Conservation (phyloP, 2,797 vertebrate genomes). For the Takifugu rubripes region DNA sequence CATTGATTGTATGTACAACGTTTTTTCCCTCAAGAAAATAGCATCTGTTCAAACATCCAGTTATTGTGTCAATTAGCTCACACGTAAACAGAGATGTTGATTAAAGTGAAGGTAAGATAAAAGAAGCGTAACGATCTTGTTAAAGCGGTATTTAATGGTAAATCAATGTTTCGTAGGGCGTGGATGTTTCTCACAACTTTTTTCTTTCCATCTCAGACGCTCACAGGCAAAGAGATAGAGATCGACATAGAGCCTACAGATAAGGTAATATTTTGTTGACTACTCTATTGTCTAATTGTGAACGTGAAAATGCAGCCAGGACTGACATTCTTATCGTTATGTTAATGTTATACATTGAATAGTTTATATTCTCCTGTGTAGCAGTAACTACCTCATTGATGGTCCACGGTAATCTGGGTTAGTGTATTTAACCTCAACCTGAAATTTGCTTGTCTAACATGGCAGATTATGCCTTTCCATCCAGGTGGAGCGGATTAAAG, state of each 20-base stretch:
- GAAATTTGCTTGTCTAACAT: too few relatives aligned
- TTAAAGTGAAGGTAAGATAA: conserved; percentile 81
- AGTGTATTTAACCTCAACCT: too few relatives aligned
- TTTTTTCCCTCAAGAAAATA: not conserved
- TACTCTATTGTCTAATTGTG: too few relatives aligned
- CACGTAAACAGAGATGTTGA: conserved; percentile 68
- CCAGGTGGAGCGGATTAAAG: conserved; percentile 94
- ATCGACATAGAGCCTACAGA: conserved; percentile 94
- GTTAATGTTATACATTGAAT: too few relatives aligned
- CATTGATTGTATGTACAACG: not conserved
- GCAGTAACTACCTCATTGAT: too few relatives aligned
- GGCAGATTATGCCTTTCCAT: conserved; percentile 1
- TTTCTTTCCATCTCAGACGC: conserved; percentile 71
- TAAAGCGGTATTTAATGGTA: not conserved
- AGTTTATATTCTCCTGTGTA: too few relatives aligned
- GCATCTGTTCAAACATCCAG: not conserved
- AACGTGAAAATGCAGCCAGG: too few relatives aligned
- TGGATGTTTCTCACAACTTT: not conserved
- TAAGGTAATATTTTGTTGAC: conserved; percentile 66
- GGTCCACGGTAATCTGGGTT: too few relatives aligned
- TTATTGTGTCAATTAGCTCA: not conserved
- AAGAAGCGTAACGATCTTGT: conserved; percentile 1
- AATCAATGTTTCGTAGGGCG: not conserved
- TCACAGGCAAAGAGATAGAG: conserved; percentile 93
- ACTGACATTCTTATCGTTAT: too few relatives aligned